phyloP scores from a whole-genome alignment of 2,888 invertebrate species.

The Seira ritae region DNA sequence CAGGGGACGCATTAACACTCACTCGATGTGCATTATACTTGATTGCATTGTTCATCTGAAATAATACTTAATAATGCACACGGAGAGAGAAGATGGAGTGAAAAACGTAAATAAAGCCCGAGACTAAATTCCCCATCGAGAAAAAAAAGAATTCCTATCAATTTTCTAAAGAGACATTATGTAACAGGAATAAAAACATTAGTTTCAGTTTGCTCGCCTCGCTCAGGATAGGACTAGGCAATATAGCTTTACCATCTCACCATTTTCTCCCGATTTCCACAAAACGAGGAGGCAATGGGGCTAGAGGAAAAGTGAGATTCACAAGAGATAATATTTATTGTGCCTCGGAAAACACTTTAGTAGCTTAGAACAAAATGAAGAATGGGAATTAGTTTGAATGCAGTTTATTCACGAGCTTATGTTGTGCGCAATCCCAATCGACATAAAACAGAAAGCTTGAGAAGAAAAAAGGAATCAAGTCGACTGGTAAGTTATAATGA shows the following conservation, averaged over 20 bases:
- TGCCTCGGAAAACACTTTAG: slow-evolving; percentile 2
- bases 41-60: slow-evolving; percentile 60
- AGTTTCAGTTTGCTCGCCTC: slow-evolving; percentile 39
- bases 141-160: neutral
- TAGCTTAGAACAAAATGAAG: slow-evolving; percentile 32
- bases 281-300: no score
- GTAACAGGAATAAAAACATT: slow-evolving; percentile 37
- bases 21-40: slow-evolving; percentile 57
- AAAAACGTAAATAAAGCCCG: slow-evolving; percentile 24
- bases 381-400: slow-evolving; percentile 46
- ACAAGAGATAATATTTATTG: slow-evolving; percentile 46
- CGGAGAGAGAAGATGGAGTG: neutral
- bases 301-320: slow-evolving; percentile 19
- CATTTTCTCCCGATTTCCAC: slow-evolving; percentile 3
- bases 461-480: neutral
- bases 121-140: slow-evolving; percentile 22
- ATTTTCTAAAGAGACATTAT: neutral
- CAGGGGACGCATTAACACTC: slow-evolving; percentile 55
- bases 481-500: slow-evolving; percentile 20
- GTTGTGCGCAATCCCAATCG: neutral
- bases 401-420: slow-evolving; percentile 25
- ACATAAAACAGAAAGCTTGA: slow-evolving; percentile 13
- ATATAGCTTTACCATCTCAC: slow-evolving; percentile 33
- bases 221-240: no score
- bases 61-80: slow-evolving; percentile 17